These are phyloP conservation scores for Parasteatoda tepidariorum DNA, from an alignment of 1,140 invertebrate genomes.

Conservation along the genomic window DNA sequence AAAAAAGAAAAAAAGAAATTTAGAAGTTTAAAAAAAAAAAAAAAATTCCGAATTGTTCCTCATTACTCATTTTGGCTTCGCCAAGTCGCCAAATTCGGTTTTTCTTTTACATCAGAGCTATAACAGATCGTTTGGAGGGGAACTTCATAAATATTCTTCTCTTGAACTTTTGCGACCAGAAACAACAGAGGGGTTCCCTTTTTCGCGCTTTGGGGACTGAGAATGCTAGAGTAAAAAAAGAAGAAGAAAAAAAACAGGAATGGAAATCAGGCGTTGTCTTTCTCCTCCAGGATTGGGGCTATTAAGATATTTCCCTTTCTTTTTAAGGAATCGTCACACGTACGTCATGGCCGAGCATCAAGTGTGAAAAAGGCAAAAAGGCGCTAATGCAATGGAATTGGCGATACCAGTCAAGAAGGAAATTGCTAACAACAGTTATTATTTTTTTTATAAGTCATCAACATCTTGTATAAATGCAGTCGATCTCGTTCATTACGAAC, in stretches of 20 bases:
- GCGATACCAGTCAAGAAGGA: not conserved
- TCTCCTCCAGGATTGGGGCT: not conserved
- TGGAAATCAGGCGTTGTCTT: slow-evolving; percentile 12
- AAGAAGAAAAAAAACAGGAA: not conserved
- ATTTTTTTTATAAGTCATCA: too few relatives aligned
- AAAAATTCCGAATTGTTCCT: too few relatives aligned
- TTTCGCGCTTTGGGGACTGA: too few relatives aligned
- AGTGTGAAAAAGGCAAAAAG: slow-evolving; percentile 21
- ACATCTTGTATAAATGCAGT: too few relatives aligned
- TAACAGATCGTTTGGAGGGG: slow-evolving; percentile 25
- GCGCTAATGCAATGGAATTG: slow-evolving; percentile 19
- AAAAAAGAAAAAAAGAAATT: too few relatives aligned
- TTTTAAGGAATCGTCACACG: slow-evolving; percentile 22
- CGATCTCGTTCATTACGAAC: too few relatives aligned
- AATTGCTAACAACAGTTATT: too few relatives aligned
- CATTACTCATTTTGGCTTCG: slow-evolving; percentile 40
- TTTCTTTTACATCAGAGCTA: slow-evolving; percentile 5
- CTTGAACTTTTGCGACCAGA: not conserved
- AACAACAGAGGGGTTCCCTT: slow-evolving; percentile 2
- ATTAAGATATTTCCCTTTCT: slow-evolving; percentile 28
- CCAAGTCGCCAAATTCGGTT: slow-evolving; percentile 31
- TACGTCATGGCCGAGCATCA: slow-evolving; percentile 16
- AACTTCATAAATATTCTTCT: slow-evolving; percentile 30
- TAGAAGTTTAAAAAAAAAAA: too few relatives aligned
- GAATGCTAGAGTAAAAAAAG: not conserved